phyloP scores from a whole-genome alignment of 2,797 vertebrate species.

The Enteromius trimaculatus region DNA sequence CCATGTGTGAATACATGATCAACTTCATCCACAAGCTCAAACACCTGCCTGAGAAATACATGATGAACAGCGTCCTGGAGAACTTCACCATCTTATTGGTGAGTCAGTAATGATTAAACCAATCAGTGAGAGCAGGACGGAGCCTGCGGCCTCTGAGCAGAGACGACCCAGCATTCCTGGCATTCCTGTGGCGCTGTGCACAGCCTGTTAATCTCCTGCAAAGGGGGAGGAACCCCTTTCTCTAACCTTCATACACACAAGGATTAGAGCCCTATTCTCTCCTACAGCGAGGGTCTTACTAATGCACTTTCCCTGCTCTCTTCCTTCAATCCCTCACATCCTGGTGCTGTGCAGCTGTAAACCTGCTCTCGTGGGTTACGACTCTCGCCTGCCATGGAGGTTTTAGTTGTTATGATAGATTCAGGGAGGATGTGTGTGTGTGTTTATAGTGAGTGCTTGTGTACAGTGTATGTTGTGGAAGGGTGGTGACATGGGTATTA shows the following conservation, averaged over 20 bases:
- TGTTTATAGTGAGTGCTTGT: neutral
- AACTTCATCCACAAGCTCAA: conserved; percentile 99
- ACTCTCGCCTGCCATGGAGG: conserved; percentile 14
- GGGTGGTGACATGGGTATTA: neutral
- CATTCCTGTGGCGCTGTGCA: conserved; percentile 73
- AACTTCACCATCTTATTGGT: conserved; percentile 98
- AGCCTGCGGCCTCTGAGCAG: neutral
- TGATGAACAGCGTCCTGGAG: conserved; percentile 99
- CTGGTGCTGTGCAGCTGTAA: neutral
- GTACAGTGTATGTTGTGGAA: neutral
- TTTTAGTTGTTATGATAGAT: conserved; percentile 8
- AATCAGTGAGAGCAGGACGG: neutral
- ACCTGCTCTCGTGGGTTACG: conserved; percentile 3
- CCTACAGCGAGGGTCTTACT: conserved; percentile 48
- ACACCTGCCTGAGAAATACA: conserved; percentile 99
- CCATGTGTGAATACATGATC: conserved; percentile 99
- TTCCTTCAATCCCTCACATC: conserved; percentile 15
- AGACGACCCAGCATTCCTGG: conserved; percentile 68
- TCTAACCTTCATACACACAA: conserved; percentile 64
- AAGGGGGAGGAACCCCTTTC: conserved; percentile 63
- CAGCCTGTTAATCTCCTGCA: conserved; percentile 74
- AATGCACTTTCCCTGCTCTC: conserved; percentile 12
- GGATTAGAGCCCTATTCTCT: conserved; percentile 64
- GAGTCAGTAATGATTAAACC: conserved; percentile 60
- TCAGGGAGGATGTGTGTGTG: neutral